Evolutionary conservation across 2,888 invertebrate genomes (phyloP).

Genomic region (Acholoe squamosa): DNA sequence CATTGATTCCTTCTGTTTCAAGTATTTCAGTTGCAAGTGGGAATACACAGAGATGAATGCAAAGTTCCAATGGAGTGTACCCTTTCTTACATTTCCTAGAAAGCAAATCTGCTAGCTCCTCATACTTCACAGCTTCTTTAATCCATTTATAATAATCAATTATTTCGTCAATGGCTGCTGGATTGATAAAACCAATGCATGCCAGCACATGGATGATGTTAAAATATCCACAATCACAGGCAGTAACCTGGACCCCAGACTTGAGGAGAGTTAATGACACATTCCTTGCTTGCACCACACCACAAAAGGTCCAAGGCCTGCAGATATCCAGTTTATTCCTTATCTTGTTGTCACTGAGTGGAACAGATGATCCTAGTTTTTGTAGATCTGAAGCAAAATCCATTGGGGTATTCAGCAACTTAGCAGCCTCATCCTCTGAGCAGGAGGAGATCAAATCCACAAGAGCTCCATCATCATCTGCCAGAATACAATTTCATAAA

Average conservation of each 20-base stretch:
- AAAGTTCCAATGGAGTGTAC: background rate
- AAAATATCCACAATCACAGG: background rate
- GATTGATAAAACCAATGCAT: background rate
- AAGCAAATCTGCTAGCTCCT: background rate
- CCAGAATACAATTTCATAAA: too few relatives aligned
- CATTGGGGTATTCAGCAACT: too few relatives aligned
- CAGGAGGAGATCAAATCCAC: too few relatives aligned
- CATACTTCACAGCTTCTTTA: background rate
- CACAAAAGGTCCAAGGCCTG: background rate
- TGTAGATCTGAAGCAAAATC: too few relatives aligned
- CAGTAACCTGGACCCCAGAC: background rate
- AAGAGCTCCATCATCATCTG: too few relatives aligned
- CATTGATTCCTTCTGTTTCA: background rate
- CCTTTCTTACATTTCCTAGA: background rate
- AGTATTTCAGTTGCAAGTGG: background rate
- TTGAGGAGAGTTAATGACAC: background rate
- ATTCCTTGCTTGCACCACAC: background rate
- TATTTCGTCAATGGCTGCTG: background rate
- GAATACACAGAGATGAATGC: background rate
- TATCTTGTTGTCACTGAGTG: background rate
- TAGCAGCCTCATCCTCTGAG: too few relatives aligned
- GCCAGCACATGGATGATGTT: background rate
- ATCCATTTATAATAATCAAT: background rate
- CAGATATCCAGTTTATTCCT: background rate
- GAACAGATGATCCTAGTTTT: background rate